A percentile compares a stretch with the other conserved stretches of the same genome.
phyloP scores from a whole-genome alignment of 2,113 vertebrate genomes.

The Furnarius figulus region DNA sequence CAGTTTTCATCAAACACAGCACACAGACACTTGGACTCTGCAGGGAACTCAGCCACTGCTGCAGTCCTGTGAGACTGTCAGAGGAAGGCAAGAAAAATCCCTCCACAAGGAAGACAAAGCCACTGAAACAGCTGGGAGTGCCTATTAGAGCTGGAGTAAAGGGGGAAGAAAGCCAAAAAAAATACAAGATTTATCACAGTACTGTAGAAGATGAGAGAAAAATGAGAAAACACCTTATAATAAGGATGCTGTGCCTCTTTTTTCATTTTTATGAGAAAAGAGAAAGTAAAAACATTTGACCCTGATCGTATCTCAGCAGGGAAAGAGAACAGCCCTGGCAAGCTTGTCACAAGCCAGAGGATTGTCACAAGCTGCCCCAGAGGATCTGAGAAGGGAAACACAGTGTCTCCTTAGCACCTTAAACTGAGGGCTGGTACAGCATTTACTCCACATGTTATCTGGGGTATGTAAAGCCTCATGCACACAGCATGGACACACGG shows the following conservation, averaged over 20 bases:
- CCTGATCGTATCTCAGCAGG: not conserved
- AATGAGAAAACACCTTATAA: not conserved
- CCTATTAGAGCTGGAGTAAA: not conserved
- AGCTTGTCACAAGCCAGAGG: not conserved
- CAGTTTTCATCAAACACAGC: not conserved
- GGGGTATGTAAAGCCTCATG: not conserved
- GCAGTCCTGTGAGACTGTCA: not conserved
- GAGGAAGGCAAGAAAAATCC: not conserved
- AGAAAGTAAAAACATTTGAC: not conserved
- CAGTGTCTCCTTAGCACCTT: fast-evolving
- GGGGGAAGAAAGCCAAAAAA: not conserved
- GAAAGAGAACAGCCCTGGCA: not conserved
- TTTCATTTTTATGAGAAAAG: not conserved
- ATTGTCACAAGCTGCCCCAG: not conserved
- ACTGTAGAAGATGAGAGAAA: not conserved
- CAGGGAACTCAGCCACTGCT: not conserved
- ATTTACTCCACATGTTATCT: not conserved
- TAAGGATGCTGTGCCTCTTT: not conserved
- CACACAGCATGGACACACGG: not conserved
- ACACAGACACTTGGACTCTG: not conserved
- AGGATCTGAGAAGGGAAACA: not conserved
- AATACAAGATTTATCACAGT: not conserved
- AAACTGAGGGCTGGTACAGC: not conserved
- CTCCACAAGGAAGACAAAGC: not conserved
- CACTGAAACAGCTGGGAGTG: not conserved